Evolutionary conservation across 2,888 invertebrate genomes (phyloP).

Genomic region (Drosophila diplacantha): DNA sequence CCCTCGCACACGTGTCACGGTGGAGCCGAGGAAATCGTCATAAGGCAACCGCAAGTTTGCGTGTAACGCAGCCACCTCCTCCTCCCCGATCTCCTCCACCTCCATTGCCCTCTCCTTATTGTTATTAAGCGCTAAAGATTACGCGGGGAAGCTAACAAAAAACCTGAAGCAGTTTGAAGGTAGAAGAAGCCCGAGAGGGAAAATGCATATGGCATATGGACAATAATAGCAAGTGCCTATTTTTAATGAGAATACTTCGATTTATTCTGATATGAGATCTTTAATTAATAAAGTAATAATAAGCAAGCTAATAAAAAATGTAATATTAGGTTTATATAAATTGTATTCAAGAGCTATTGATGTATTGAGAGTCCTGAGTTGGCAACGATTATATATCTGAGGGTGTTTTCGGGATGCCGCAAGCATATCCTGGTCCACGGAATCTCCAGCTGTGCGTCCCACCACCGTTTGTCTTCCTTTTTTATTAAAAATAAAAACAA

Average conservation of each 20-base stretch:
- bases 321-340: neutral
- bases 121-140: too few relatives aligned
- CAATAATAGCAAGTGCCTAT: neutral
- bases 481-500: slow-evolving; percentile 63
- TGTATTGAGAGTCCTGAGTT: neutral
- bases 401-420: neutral
- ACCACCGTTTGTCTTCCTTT: slow-evolving; percentile 7
- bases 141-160: too few relatives aligned
- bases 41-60: slow-evolving; percentile 59
- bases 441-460: neutral
- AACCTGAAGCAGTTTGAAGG: too few relatives aligned
- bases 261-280: too few relatives aligned
- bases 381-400: neutral
- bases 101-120: too few relatives aligned
- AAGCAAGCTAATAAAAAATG: neutral
- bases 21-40: slow-evolving; percentile 48
- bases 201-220: neutral
- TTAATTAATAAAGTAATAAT: neutral
- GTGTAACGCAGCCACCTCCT: slow-evolving; percentile 49
- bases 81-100: slow-evolving; percentile 9
- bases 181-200: neutral
- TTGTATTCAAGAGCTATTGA: neutral
- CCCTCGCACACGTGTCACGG: slow-evolving; percentile 26
- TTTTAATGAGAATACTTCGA: too few relatives aligned
- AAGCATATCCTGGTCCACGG: neutral